Base-by-base conservation (phyloP, 2,113 vertebrate species). In the Ciconia boyciana region DNA sequence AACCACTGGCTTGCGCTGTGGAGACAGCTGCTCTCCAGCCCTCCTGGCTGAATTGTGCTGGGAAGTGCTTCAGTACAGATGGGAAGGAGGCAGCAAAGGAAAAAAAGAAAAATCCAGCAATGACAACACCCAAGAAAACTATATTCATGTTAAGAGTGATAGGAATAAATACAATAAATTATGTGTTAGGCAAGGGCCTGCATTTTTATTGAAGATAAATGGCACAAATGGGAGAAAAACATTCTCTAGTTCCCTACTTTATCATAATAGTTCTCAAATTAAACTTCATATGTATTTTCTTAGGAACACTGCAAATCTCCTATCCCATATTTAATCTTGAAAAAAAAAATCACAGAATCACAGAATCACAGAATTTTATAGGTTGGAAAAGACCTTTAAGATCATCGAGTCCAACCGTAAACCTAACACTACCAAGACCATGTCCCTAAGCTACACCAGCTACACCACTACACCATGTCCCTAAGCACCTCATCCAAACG, bases 1-100 rank as follows among this genome's bases (percentile, higher is more conserved):
- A 94, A 95, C 77, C 86, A 83, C 93, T 89, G 86, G n/a, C 89
- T 96, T 95, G 76, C 69, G 41, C 66, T 68, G 76, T 61, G 75
- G 70, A 94, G 90, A 97, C 97, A 98, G 97, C 95, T 98, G 97
- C 80, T 97, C 82, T 96, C 93, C 94, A 96, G 70, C 94, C 97
- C 93, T 97, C 97, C 91, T 97, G 97, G 94, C 95, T 96, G 93
- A 97, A 94, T 91, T 93, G 60, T 79, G 49, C 57, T 89, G 95
- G 83, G 69, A 91, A 96, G 41, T 41, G 41, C 34, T 94, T 89
- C 41, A 21, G 78, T 84, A 66, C 83, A 96, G 94, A 97, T 94
- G 96, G 97, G 72, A 95, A 97, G 90, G 83, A 97, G 76, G 76
- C 62, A 85, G 34, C 17, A 81, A 89, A 70, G 44, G 26, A 49